Percentiles rank a stretch among this genome's conserved stretches.
These are phyloP conservation scores for Enteromius viviparus DNA, from an alignment of 2,797 vertebrate species.

Conservation along the genomic window DNA sequence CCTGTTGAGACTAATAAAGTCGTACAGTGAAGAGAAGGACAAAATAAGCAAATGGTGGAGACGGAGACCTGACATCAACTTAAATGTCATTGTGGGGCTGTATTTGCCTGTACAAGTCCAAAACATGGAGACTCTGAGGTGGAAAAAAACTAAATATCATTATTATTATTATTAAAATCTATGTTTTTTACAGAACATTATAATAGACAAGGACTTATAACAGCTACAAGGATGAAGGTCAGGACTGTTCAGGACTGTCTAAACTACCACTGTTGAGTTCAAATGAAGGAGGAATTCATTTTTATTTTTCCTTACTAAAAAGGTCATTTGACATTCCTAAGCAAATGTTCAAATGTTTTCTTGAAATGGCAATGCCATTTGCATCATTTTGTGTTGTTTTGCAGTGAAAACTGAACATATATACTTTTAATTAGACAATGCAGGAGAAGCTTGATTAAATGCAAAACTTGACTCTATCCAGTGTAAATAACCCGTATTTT, in stretches of 20 bases:
- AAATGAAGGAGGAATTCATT: neutral
- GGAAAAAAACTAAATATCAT: neutral
- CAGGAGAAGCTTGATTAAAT: too few relatives aligned
- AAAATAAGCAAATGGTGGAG: conserved; percentile 50
- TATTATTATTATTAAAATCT: neutral
- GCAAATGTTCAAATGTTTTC: too few relatives aligned
- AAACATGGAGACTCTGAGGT: neutral
- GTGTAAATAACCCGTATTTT: neutral
- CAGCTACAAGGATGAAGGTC: neutral
- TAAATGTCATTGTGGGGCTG: neutral
- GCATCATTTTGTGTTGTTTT: too few relatives aligned
- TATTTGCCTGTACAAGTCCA: neutral
- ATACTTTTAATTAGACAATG: too few relatives aligned
- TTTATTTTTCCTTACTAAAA: neutral
- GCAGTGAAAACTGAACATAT: too few relatives aligned
- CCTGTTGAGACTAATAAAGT: conserved; percentile 67
- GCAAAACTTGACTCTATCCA: neutral
- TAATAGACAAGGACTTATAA: neutral
- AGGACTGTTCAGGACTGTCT: neutral
- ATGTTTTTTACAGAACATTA: neutral
- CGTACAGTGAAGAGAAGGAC: conserved; percentile 50
- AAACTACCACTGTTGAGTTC: neutral
- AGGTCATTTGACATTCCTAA: neutral
- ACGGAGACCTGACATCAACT: conserved; percentile 34
- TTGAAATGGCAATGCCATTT: neutral